Base-by-base conservation (phyloP, 1,140 invertebrate genomes). In the Lordiphosa collinella region DNA sequence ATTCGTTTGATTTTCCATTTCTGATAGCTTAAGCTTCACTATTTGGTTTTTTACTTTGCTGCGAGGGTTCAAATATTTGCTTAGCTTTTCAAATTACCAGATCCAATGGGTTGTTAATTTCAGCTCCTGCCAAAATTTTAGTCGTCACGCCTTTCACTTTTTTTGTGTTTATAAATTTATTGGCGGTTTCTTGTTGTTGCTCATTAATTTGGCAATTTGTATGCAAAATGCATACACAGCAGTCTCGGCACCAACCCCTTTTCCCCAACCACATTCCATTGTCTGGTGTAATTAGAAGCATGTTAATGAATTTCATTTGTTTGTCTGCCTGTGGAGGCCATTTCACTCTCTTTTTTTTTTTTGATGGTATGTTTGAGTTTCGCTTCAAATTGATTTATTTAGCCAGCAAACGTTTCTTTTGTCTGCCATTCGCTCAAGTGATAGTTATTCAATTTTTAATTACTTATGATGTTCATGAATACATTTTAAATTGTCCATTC, bases 401-500 rank as follows among this genome's bases (percentile, higher is more conserved):
- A 44, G 37, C 25, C 53, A 12, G 46, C 34, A 37, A 52, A 35
- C 41, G 52, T 43, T 58, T 55, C 60, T 50, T 80, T 82, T 78
- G 54, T 72, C 58, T 32, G 16, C 9, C 51, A 16, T 13, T 53
- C 16, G 54, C 38, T 43, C 50, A 66, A 61, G 40, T 61, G 78
- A 82, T 71, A 80, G 76, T 80, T 76, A 84, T 80, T 80, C 76
- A 82, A 80, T 76, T 76, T 82, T 82, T 82, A 84, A 82, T 82
- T 84, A 84, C 78, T 76, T 71, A 51, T 84, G 60, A 76, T 32
- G 37, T 14, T 31, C 40, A 49, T 61, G 56, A 65, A 66, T 66
- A 57, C 43, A 60, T 69, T 57, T 54, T 58, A 61, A 73, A 58
- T 71, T 76, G 61, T 49, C 63, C 76, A 82, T 67, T 76, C 66